These are phyloP conservation scores for Eretmocerus hayati DNA, from an alignment of 2,888 invertebrate genomes.

Conservation along the genomic window DNA sequence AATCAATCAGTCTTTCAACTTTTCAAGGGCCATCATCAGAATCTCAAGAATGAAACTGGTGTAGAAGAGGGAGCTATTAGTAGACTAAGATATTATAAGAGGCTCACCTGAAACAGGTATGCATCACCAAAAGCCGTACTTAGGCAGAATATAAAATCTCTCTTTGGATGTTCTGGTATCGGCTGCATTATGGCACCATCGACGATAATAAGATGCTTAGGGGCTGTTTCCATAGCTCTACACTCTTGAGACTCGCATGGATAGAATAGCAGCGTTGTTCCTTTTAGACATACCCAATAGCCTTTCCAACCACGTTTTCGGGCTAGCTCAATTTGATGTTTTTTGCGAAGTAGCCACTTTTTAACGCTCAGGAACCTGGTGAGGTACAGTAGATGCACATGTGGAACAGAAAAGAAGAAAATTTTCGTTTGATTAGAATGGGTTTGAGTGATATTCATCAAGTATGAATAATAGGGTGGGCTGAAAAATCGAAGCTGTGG, in stretches of 20 bases:
- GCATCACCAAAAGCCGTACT: constrained; percentile 98
- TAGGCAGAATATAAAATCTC: constrained; percentile 95
- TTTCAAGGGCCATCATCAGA: no score
- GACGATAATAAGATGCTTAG: constrained; percentile 91
- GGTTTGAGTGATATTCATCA: no score
- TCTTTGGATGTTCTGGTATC: constrained; percentile 97
- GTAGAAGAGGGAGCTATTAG: no score
- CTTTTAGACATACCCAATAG: constrained; percentile 97
- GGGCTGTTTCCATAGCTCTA: constrained; percentile 83
- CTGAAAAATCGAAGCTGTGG: no score
- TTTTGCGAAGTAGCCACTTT: constrained; percentile 95
- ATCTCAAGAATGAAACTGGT: no score
- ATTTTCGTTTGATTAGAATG: no score
- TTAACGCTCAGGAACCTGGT: constrained; percentile 95
- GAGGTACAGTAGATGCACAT: no score
- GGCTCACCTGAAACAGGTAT: constrained; percentile 82
- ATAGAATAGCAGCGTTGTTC: constrained; percentile 92
- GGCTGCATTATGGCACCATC: constrained; percentile 97
- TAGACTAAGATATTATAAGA: no score
- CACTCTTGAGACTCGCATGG: constrained; percentile 90
- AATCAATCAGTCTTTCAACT: no score
- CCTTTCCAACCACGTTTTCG: constrained; percentile 96
- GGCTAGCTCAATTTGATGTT: constrained; percentile 93
- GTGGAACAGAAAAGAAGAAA: no score
- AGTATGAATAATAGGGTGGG: no score